These are phyloP conservation scores for Nipponia nippon DNA, from an alignment of 2,113 vertebrate species.

Conservation along the genomic window DNA sequence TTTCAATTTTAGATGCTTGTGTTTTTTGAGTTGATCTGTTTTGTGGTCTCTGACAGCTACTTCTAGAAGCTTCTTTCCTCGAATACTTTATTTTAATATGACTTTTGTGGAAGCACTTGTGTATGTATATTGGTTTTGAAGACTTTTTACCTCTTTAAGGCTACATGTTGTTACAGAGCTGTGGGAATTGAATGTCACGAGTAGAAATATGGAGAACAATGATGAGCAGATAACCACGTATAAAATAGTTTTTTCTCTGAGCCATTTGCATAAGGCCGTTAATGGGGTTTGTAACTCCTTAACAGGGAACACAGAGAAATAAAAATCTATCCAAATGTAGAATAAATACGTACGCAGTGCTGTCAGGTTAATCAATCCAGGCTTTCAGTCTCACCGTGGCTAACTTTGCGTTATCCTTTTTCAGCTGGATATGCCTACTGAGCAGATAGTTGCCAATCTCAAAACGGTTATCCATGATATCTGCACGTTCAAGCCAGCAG, in stretches of 20 bases:
- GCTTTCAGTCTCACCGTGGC: not conserved
- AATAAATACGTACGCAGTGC: not conserved
- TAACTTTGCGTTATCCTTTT: conserved; percentile 24
- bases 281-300: not conserved
- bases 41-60: not conserved
- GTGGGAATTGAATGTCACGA: rapidly evolving
- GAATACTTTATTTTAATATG: not conserved
- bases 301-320: not conserved
- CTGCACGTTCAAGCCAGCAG: conserved; percentile 77
- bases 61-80: not conserved
- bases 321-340: not conserved
- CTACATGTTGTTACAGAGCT: not conserved
- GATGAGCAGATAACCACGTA: rapidly evolving
- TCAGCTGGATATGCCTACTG: conserved; percentile 87
- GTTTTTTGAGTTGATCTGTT: too few species aligned
- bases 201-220: not conserved
- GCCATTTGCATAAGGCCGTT: not conserved
- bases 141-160: not conserved
- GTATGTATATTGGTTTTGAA: not conserved
- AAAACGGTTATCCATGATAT: conserved; percentile 79
- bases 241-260: not conserved
- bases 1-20: not conserved
- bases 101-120: not conserved
- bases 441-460: conserved; percentile 85
- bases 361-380: not conserved